These are phyloP conservation scores for Agraylea sexmaculata DNA, from an alignment of 1,140 invertebrate species.

Conservation along the genomic window DNA sequence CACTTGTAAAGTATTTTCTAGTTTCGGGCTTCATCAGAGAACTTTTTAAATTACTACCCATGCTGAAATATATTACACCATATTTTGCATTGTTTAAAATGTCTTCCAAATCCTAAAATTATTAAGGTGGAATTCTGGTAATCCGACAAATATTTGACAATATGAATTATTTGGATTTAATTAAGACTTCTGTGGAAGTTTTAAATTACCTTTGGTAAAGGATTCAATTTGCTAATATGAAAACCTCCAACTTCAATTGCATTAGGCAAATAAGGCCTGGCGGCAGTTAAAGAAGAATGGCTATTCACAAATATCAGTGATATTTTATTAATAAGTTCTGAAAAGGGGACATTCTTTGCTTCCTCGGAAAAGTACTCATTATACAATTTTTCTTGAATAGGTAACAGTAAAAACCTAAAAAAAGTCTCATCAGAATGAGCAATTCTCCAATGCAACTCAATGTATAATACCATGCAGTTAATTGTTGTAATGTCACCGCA, in stretches of 20 bases:
- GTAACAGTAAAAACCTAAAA: slow-evolving; percentile 8
- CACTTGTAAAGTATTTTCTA: neutral
- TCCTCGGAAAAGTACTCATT: slow-evolving; percentile 14
- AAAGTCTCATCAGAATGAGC: no score
- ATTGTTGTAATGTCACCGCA: no score
- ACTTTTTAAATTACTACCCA: slow-evolving; percentile 10
- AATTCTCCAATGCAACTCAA: no score
- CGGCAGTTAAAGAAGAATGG: slow-evolving; percentile 15
- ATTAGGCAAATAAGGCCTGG: slow-evolving; percentile 15
- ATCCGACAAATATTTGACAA: no score
- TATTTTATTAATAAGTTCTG: slow-evolving; percentile 11
- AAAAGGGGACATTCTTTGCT: slow-evolving; percentile 10
- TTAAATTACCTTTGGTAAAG: slow-evolving; percentile 16
- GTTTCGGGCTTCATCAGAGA: neutral
- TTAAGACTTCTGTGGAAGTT: no score
- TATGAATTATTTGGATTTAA: no score
- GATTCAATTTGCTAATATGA: slow-evolving; percentile 14
- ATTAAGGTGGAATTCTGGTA: no score
- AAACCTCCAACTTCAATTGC: slow-evolving; percentile 17
- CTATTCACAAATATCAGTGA: slow-evolving; percentile 11
- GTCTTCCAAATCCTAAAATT: slow-evolving; percentile 7
- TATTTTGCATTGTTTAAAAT: slow-evolving; percentile 2
- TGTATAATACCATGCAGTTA: no score
- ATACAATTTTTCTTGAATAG: slow-evolving; percentile 10
- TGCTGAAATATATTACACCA: slow-evolving; percentile 9